A percentile compares a stretch with the other conserved stretches of the same genome.
phyloP scores from a whole-genome alignment of 37 sponge, comb jelly and placozoan species.

The Oopsacas minuta region DNA sequence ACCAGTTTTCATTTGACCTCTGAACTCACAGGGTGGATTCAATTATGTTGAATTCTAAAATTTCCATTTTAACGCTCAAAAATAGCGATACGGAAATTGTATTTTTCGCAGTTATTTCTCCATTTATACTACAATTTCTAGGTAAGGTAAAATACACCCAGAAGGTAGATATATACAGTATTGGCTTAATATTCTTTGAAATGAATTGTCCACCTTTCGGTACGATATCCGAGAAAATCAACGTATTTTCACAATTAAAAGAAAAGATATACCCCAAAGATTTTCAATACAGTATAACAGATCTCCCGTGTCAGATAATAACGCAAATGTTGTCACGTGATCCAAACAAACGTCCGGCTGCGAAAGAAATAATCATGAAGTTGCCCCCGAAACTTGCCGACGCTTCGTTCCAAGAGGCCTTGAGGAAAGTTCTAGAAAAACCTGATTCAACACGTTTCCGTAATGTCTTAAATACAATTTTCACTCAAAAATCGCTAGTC shows the following conservation, averaged over 20 bases:
- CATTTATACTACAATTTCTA: background rate
- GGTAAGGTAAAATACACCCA: slow-evolving; percentile 27
- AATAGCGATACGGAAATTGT: too few species aligned
- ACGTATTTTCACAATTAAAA: slow-evolving; percentile 35
- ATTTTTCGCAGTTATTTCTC: too few species aligned
- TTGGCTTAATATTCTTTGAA: slow-evolving; percentile 94
- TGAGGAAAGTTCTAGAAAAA: slow-evolving; percentile 5
- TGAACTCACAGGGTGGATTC: too few species aligned
- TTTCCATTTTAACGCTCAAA: too few species aligned
- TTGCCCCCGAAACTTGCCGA: slow-evolving; percentile 79
- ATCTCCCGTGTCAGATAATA: background rate
- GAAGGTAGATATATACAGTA: slow-evolving; percentile 90
- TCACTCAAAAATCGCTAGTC: background rate
- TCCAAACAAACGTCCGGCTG: slow-evolving; percentile 57
- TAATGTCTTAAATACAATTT: background rate
- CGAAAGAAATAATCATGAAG: slow-evolving; percentile 58
- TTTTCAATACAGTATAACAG: slow-evolving; percentile 11
- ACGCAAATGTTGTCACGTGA: slow-evolving; percentile 19
- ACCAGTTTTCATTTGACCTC: too few species aligned
- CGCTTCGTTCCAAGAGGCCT: slow-evolving; percentile 51
- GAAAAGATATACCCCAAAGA: background rate
- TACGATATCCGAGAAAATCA: slow-evolving; percentile 58
- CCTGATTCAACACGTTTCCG: background rate
- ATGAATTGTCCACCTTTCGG: slow-evolving; percentile 67
- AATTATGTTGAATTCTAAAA: too few species aligned